Evolutionary conservation across 2,113 vertebrate genomes (phyloP).

Genomic region (Psammodynastes pulverulentus): DNA sequence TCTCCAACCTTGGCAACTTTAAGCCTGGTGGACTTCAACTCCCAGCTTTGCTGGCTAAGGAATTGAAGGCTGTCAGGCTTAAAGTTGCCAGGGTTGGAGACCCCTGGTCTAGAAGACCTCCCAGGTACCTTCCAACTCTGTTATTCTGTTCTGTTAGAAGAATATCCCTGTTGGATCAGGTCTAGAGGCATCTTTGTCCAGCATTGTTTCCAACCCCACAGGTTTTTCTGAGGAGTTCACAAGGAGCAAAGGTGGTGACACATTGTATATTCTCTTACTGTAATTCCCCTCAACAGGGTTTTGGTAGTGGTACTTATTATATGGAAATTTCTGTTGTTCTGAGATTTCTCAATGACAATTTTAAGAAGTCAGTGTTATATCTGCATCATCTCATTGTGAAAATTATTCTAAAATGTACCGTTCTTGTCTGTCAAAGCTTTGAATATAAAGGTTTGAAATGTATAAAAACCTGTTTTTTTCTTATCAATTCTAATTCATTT

Average conservation of each 20-base stretch:
- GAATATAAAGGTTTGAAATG: neutral
- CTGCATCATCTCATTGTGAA: neutral
- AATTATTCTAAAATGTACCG: neutral
- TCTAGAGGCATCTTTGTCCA: neutral
- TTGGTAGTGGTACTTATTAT: neutral
- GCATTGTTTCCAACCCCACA: neutral
- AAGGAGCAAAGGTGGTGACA: neutral
- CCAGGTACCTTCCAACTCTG: neutral
- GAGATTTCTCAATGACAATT: neutral
- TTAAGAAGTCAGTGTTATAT: neutral
- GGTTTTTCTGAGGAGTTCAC: neutral
- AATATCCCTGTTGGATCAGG: neutral
- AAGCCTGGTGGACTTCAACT: too few relatives aligned
- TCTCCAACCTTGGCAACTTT: too few relatives aligned
- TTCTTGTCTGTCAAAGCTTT: neutral
- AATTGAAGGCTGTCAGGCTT: too few relatives aligned
- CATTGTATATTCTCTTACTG: neutral
- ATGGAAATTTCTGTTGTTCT: neutral
- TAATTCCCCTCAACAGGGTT: neutral
- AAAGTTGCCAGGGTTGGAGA: too few relatives aligned
- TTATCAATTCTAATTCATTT: neutral
- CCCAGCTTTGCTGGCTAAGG: too few relatives aligned
- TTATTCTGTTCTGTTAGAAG: neutral
- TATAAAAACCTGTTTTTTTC: neutral
- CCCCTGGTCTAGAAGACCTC: neutral